Percentiles rank a stretch among this genome's conserved stretches.
Evolutionary conservation across 2,797 vertebrate species (phyloP).

Genomic region (Brachyalestes nurse): DNA sequence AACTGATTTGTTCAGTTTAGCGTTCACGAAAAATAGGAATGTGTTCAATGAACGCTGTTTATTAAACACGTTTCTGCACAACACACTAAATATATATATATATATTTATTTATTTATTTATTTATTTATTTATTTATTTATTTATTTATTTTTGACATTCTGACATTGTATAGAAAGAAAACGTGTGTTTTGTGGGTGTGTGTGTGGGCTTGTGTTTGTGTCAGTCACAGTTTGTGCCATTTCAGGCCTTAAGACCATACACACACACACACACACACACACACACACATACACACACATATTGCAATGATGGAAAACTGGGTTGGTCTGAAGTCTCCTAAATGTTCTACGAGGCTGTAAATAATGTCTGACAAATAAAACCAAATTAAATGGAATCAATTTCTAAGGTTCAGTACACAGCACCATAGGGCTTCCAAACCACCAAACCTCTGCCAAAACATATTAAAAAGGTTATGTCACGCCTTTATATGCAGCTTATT

Average conservation of each 20-base stretch:
- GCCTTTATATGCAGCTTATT: not conserved
- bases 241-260: not conserved
- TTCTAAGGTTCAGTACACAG: conserved; percentile 8
- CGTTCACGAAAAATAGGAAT: too few relatives aligned
- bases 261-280: not conserved
- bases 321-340: not conserved
- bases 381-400: conserved; percentile 10
- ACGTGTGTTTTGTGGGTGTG: not conserved
- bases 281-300: not conserved
- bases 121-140: too few relatives aligned
- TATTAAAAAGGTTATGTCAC: not conserved
- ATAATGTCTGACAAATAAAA: conserved; percentile 7
- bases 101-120: too few relatives aligned
- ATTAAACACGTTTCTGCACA: too few relatives aligned
- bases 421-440: not conserved
- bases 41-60: too few relatives aligned
- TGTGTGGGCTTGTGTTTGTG: not conserved
- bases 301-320: not conserved
- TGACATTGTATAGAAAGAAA: not conserved
- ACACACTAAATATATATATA: too few relatives aligned
- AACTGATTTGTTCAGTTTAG: too few relatives aligned
- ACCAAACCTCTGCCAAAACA: conserved; percentile 1
- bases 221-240: not conserved
- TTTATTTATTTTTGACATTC: too few relatives aligned
- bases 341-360: not conserved